phyloP scores from a whole-genome alignment of 2,113 vertebrate genomes.

The Heterochromis multidens region DNA sequence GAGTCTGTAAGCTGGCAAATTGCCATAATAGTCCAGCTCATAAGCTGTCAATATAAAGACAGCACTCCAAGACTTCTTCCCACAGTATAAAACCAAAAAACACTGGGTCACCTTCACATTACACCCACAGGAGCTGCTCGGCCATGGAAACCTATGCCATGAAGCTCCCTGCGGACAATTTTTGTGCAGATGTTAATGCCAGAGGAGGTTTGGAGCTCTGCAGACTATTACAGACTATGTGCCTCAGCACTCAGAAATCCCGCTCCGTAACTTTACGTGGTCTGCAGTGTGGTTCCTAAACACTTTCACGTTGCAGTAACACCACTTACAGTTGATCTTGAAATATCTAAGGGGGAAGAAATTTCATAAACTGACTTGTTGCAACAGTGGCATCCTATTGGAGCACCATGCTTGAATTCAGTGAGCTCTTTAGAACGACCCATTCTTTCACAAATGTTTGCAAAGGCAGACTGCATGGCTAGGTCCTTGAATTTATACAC shows the following conservation, averaged over 20 bases:
- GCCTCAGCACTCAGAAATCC: not conserved
- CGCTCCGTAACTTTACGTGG: not conserved
- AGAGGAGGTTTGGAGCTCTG: not conserved
- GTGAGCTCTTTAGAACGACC: no score
- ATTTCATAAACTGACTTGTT: not conserved
- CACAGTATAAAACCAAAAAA: not conserved
- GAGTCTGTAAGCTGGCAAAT: no score
- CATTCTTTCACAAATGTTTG: no score
- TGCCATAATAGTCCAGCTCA: not conserved
- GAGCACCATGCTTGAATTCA: no score
- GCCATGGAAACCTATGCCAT: not conserved
- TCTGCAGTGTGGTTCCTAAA: not conserved
- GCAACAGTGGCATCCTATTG: not conserved
- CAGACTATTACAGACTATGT: not conserved
- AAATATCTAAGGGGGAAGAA: not conserved
- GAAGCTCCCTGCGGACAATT: not conserved
- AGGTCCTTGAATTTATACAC: no score
- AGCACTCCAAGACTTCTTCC: not conserved
- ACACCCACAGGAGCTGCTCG: not conserved
- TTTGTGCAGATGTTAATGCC: not conserved
- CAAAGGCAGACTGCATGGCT: no score
- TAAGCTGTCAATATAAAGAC: not conserved
- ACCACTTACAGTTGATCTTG: not conserved
- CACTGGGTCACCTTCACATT: not conserved
- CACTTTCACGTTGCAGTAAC: not conserved